Conservation (phyloP, 1,140 invertebrate genomes). For the Zaprionus africanus region DNA sequence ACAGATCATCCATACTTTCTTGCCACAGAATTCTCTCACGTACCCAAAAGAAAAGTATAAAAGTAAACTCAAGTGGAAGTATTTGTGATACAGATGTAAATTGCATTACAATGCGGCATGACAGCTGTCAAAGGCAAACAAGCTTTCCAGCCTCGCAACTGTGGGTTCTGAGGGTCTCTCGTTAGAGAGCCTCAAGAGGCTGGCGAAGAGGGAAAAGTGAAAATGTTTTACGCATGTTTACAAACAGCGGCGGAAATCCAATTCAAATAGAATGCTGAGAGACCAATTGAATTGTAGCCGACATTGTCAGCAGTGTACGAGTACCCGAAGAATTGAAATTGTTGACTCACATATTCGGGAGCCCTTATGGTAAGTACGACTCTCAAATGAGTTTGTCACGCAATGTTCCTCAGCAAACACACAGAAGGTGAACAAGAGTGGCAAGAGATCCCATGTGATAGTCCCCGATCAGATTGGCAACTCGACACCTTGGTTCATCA, state of each 20-base stretch:
- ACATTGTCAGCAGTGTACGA: slow-evolving; percentile 47
- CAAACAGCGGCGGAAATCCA: slow-evolving; percentile 64
- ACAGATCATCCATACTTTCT: not conserved
- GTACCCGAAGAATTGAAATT: slow-evolving; percentile 31
- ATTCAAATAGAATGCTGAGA: slow-evolving; percentile 68
- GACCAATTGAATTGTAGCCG: slow-evolving; percentile 49
- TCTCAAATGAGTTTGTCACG: slow-evolving; percentile 21
- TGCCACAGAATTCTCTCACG: slow-evolving; percentile 61
- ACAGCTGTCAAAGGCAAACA: slow-evolving; percentile 70
- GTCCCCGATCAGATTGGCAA: slow-evolving; percentile 31
- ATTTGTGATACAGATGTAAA: slow-evolving; percentile 60
- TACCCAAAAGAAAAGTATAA: slow-evolving; percentile 33
- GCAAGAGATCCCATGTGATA: slow-evolving; percentile 17
- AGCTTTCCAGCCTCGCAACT: slow-evolving; percentile 42
- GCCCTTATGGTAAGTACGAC: not conserved
- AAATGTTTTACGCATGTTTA: slow-evolving; percentile 60
- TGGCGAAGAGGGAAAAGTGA: slow-evolving; percentile 64
- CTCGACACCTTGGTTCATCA: not conserved
- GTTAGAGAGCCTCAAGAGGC: slow-evolving; percentile 48
- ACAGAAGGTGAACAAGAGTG: slow-evolving; percentile 4
- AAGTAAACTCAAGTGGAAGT: slow-evolving; percentile 28
- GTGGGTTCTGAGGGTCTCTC: slow-evolving; percentile 40
- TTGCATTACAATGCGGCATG: slow-evolving; percentile 64
- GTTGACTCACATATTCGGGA: slow-evolving; percentile 28
- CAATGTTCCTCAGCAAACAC: not conserved